These are phyloP conservation scores for Fratercula arctica DNA, from an alignment of 2,797 vertebrate species.

Conservation along the genomic window DNA sequence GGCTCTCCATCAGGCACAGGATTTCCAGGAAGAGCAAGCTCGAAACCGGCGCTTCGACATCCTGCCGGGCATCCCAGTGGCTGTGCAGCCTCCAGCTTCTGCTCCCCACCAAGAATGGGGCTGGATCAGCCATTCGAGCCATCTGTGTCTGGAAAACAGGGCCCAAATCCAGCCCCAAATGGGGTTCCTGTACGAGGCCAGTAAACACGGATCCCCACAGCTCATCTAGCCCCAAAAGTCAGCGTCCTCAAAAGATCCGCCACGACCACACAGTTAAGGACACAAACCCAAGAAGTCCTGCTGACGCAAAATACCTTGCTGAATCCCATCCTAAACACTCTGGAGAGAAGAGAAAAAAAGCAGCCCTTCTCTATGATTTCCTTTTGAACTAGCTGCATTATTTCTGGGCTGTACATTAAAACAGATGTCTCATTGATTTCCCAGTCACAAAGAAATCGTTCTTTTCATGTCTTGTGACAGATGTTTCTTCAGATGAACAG, in stretches of 20 bases:
- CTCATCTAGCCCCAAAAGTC: not conserved
- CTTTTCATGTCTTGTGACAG: slow-evolving; percentile 46
- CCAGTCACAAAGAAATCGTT: slow-evolving; percentile 66
- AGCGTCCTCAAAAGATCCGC: not conserved
- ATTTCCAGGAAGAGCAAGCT: not conserved
- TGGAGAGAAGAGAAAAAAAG: slow-evolving; percentile 25
- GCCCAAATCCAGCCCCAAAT: not conserved
- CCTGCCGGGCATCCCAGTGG: not conserved
- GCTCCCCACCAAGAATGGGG: rapidly evolving
- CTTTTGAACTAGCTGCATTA: slow-evolving; percentile 50
- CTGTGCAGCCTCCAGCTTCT: not conserved
- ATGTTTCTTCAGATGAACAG: slow-evolving; percentile 51
- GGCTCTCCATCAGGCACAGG: not conserved
- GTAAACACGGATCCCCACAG: not conserved
- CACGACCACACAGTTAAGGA: not conserved
- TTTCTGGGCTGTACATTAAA: slow-evolving; percentile 53
- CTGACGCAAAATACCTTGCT: not conserved
- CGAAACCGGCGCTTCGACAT: rapidly evolving
- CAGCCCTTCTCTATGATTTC: not conserved
- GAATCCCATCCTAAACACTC: not conserved
- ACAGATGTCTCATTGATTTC: slow-evolving; percentile 68
- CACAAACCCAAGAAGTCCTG: not conserved
- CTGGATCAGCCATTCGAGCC: not conserved
- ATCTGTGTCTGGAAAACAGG: not conserved
- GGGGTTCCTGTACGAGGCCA: not conserved